phyloP scores from a whole-genome alignment of 2,888 invertebrate species.

The Ophion obscuratus region DNA sequence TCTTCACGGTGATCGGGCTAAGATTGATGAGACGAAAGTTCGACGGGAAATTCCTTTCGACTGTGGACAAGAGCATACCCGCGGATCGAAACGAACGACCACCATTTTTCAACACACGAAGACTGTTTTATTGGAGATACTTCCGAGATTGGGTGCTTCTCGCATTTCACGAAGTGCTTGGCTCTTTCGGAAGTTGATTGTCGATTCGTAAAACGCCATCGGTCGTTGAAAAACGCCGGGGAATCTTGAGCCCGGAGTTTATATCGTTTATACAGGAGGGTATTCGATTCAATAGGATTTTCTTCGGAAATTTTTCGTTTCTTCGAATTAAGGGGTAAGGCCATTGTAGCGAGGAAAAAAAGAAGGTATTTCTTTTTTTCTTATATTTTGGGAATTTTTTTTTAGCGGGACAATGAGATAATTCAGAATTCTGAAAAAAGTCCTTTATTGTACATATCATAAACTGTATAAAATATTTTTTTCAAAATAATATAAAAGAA shows the following conservation, averaged over 20 bases:
- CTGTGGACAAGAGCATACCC: not conserved
- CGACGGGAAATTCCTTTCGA: not conserved
- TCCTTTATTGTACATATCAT: too few species aligned
- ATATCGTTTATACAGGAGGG: not conserved
- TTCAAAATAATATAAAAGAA: too few species aligned
- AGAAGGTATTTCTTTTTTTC: too few species aligned
- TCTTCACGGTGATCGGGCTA: slow-evolving; percentile 1
- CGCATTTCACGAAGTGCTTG: not conserved
- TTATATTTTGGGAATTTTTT: too few species aligned
- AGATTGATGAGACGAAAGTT: slow-evolving; percentile 10
- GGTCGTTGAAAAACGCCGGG: not conserved
- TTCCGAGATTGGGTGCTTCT: not conserved
- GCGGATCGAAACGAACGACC: not conserved
- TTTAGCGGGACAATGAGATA: too few species aligned
- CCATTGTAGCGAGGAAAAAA: too few species aligned
- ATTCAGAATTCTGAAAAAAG: too few species aligned
- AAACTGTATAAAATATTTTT: too few species aligned
- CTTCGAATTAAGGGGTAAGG: not conserved
- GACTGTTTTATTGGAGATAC: not conserved
- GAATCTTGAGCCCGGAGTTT: not conserved
- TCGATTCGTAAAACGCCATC: not conserved
- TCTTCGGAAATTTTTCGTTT: not conserved
- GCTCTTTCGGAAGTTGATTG: not conserved
- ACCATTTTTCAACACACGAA: not conserved
- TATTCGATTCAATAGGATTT: not conserved